These are phyloP conservation scores for Barypeithes pellucidus DNA, from an alignment of 2,888 invertebrate species.

Conservation along the genomic window DNA sequence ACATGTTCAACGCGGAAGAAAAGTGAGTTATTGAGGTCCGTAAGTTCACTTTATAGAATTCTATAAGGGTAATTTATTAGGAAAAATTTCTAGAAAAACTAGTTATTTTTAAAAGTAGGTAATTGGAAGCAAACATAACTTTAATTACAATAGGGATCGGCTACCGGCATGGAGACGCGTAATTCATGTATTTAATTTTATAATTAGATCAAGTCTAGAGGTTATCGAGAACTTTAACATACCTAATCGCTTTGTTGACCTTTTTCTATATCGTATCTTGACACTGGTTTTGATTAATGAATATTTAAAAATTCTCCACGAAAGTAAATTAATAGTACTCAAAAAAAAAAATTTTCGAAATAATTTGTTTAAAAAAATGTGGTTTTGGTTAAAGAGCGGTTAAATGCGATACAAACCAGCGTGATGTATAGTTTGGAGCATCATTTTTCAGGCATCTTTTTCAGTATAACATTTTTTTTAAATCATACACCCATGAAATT, in stretches of 20 bases:
- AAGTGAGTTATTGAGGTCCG: neutral
- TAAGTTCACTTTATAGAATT: neutral
- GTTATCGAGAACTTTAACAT: neutral
- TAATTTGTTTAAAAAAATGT: no score
- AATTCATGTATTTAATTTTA: neutral
- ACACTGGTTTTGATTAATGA: neutral
- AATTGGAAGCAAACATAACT: neutral
- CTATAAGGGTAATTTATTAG: neutral
- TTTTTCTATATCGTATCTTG: neutral
- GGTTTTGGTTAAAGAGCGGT: no score
- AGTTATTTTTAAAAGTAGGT: neutral
- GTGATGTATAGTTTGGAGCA: no score
- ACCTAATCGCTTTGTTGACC: neutral
- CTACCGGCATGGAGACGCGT: neutral
- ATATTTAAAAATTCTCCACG: neutral
- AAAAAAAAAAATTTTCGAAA: no score
- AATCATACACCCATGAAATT: no score
- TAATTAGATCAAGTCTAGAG: conserved; percentile 3
- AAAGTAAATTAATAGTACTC: no score
- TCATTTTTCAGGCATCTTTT: no score
- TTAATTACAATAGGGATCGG: neutral
- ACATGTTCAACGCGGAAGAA: no score
- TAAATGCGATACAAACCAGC: no score
- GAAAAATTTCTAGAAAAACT: neutral
- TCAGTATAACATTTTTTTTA: no score